These are phyloP conservation scores for Nephila pilipes DNA, from an alignment of 1,140 invertebrate species.

Conservation along the genomic window DNA sequence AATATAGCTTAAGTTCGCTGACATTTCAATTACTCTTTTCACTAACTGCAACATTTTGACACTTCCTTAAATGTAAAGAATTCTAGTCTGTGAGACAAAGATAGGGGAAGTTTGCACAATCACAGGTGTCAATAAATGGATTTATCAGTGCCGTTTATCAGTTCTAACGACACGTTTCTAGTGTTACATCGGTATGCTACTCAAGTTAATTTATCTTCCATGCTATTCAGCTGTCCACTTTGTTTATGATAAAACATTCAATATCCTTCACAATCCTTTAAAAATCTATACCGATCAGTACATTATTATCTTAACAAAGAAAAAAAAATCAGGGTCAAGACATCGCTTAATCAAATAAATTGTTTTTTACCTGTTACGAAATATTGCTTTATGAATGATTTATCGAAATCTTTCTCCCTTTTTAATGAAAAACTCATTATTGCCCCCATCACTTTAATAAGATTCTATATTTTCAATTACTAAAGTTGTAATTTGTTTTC, in stretches of 20 bases:
- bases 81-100: background rate
- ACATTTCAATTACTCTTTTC: background rate
- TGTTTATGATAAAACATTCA: constrained; percentile 24
- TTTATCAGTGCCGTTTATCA: constrained; percentile 13
- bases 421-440: constrained; percentile 9
- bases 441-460: background rate
- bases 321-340: constrained; percentile 2
- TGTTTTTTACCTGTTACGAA: constrained; percentile 16
- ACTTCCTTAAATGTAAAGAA: background rate
- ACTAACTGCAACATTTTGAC: background rate
- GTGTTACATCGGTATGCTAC: constrained; percentile 26
- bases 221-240: constrained; percentile 9
- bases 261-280: background rate
- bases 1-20: background rate
- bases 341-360: constrained; percentile 16
- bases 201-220: constrained; percentile 22
- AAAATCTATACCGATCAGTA: background rate
- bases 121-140: constrained; percentile 26
- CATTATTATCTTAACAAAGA: background rate
- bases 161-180: constrained; percentile 14
- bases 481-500: background rate
- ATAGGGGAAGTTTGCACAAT: background rate
- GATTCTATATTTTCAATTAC: background rate
- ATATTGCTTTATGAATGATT: background rate
- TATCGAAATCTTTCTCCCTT: background rate